Base-by-base conservation (phyloP, 2,888 invertebrate species). In the Clanis bilineata region DNA sequence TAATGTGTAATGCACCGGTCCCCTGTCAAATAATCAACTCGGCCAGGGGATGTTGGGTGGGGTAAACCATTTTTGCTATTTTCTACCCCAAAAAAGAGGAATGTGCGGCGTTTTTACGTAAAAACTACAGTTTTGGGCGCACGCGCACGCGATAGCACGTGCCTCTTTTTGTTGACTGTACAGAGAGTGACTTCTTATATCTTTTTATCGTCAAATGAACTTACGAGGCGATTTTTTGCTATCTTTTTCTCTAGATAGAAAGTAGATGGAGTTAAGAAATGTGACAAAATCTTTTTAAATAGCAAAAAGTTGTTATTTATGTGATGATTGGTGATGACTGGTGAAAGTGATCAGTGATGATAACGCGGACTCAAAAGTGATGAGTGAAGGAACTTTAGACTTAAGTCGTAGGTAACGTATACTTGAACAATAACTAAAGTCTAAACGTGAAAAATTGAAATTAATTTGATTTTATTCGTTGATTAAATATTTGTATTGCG, bases 51-150 rank as follows among this genome's bases (percentile, higher is more conserved):
- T 79, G 76, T 73, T 79, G 83, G 81, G 80, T 83, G 85, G 89
- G 86, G 86, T 77, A 74, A 63, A 66, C 72, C 64, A 83, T 83
- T 90, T 90, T 91, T 88, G 90, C 85, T 85, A 86, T 90, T 90
- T 92, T 77, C 74, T 85, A 83, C 78, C 81, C 80, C 85, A 86
- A 91, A 89, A 86, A 88, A 85, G 83, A 82, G 71, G 67, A 77
- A 67, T 74, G 65, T 68, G 76, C 83, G 86, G 75, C 82, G 83
- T 89, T 91, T 90, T 91, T 90, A 90, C 90, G 75, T 85, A 90
- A 91, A 77, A 92, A 91, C 87, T 85, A 71, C 82, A 89, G 88
- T 90, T 88, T 87, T 79, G 71, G 76, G 77, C 88, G 88, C 86
- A 82, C 82, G 85, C 88, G 91, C 91, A 89, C 62, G 70, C 71